Percentiles rank a stretch among this genome's conserved stretches.
phyloP scores from a whole-genome alignment of 1,140 invertebrate genomes.

The Drosophila nigrodunni region DNA sequence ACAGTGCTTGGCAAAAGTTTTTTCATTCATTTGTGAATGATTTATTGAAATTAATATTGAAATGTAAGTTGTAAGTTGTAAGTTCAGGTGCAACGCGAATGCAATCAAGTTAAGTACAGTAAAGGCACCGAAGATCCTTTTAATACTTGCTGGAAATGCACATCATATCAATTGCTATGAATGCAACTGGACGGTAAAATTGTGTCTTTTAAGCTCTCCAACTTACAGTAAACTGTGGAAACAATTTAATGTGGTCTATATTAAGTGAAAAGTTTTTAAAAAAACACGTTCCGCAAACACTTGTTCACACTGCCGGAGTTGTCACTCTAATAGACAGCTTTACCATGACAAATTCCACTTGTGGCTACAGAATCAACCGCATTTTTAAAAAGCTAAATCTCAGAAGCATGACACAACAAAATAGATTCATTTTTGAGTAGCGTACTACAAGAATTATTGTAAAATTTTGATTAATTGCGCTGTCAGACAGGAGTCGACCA shows the following conservation, averaged over 20 bases:
- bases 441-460: slow-evolving; percentile 67
- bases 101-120: slow-evolving; percentile 1
- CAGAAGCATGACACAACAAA: slow-evolving; percentile 53
- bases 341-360: slow-evolving; percentile 38
- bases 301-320: slow-evolving; percentile 34
- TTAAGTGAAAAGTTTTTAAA: no score
- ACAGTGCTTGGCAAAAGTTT: slow-evolving; percentile 58
- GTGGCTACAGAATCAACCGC: slow-evolving; percentile 28
- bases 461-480: slow-evolving; percentile 79
- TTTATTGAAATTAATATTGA: slow-evolving; percentile 77
- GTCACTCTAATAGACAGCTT: slow-evolving; percentile 26
- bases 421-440: slow-evolving; percentile 37
- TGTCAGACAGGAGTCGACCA: slow-evolving; percentile 52
- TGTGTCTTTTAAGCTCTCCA: no score
- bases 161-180: no score
- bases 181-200: no score
- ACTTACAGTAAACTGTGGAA: no score
- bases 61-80: slow-evolving; percentile 2
- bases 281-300: slow-evolving; percentile 3
- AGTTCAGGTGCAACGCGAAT: slow-evolving; percentile 1
- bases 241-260: no score
- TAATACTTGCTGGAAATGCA: not conserved
- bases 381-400: slow-evolving; percentile 42
- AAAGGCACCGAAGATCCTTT: not conserved
- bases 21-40: slow-evolving; percentile 70